These are phyloP conservation scores for Hydropsyche tenuis DNA, from an alignment of 1,140 invertebrate genomes.

Conservation along the genomic window DNA sequence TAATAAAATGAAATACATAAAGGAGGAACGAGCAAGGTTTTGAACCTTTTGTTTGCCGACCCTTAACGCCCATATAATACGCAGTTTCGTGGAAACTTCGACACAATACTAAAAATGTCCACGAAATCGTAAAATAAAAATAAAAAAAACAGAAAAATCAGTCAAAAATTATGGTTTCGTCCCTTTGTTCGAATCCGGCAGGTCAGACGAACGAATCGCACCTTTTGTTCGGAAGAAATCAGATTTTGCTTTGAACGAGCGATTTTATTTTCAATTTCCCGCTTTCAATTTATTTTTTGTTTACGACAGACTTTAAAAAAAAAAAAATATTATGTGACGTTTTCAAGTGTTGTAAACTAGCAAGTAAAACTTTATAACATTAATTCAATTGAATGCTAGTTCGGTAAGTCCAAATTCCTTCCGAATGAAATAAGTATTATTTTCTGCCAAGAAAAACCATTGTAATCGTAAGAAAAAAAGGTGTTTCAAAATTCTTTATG, in stretches of 20 bases:
- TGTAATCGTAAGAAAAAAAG: too few relatives aligned
- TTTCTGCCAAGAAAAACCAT: too few relatives aligned
- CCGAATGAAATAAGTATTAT: too few relatives aligned
- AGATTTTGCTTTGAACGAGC: neutral
- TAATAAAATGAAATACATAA: too few relatives aligned
- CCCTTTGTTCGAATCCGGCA: neutral
- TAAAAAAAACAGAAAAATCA: neutral
- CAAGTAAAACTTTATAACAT: too few relatives aligned
- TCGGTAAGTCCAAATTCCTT: too few relatives aligned
- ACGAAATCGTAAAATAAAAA: neutral
- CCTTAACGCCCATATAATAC: neutral
- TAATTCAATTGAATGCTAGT: too few relatives aligned
- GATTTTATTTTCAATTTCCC: too few relatives aligned
- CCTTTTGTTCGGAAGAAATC: slow-evolving; percentile 10
- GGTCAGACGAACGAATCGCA: neutral
- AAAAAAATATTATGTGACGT: too few relatives aligned
- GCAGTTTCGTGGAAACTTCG: slow-evolving; percentile 3
- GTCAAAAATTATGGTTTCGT: neutral
- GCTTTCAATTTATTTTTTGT: slow-evolving; percentile 4
- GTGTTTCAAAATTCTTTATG: neutral
- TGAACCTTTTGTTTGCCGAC: neutral
- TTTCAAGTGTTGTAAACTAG: too few relatives aligned
- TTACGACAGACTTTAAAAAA: too few relatives aligned
- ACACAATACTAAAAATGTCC: slow-evolving; percentile 2
- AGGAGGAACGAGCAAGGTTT: neutral